phyloP scores from a whole-genome alignment of 2,888 invertebrate genomes.

The Ophion ventricosus region DNA sequence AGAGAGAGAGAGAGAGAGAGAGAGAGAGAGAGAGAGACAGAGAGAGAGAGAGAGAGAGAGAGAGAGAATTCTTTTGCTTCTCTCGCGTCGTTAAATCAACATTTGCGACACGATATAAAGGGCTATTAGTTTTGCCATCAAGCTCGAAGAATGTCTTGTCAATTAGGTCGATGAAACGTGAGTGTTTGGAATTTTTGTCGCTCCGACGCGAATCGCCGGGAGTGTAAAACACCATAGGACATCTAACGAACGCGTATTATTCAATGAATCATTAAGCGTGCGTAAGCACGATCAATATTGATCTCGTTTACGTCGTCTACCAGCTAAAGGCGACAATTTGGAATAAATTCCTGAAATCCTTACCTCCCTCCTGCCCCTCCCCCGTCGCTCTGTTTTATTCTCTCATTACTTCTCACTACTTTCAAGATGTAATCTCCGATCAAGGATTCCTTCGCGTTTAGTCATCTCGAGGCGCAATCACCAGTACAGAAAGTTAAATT shows the following conservation, averaged over 20 bases:
- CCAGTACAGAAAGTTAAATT: constrained; percentile 19
- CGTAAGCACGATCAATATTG: constrained; percentile 41
- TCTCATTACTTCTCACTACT: constrained; percentile 24
- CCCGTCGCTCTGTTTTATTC: neutral
- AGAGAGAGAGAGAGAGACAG: neutral
- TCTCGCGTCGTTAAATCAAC: constrained; percentile 62
- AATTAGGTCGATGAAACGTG: constrained; percentile 62
- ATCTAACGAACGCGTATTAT: constrained; percentile 49
- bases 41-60: no score
- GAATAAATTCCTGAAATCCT: constrained; percentile 35
- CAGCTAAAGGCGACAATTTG: constrained; percentile 30
- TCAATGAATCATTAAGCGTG: constrained; percentile 59
- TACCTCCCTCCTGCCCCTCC: neutral
- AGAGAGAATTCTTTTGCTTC: constrained; percentile 34
- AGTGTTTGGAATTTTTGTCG: constrained; percentile 66
- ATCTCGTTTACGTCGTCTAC: constrained; percentile 44
- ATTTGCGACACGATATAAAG: constrained; percentile 65
- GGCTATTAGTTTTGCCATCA: constrained; percentile 65
- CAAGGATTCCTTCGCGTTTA: constrained; percentile 20
- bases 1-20: neutral
- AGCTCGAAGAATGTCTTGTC: constrained; percentile 64
- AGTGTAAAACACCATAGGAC: constrained; percentile 12
- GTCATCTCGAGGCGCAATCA: constrained; percentile 39
- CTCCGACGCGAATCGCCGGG: constrained; percentile 44
- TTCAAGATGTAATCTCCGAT: constrained; percentile 39